Conservation (phyloP, 2,113 vertebrate genomes). For the Damaliscus lunatus region DNA sequence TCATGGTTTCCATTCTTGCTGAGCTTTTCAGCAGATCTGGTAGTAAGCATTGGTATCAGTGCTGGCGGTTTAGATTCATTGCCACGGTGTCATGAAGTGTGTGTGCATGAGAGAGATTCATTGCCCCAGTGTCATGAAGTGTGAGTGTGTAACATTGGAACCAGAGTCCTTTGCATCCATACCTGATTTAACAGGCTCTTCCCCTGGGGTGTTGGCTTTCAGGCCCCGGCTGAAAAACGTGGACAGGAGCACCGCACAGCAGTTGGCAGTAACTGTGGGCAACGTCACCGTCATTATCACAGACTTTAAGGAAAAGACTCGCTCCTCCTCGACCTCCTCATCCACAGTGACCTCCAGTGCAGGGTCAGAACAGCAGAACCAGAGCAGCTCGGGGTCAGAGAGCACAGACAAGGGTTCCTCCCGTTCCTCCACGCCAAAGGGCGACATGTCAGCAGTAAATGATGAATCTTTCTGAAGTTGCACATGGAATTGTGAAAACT, state of each 20-base stretch:
- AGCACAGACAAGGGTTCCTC: constrained; percentile 99
- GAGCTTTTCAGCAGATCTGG: not conserved
- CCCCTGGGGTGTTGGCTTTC: constrained; percentile 61
- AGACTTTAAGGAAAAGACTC: constrained; percentile 99
- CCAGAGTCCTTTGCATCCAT: not conserved
- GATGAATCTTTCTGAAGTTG: constrained; percentile 98
- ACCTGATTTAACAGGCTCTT: not conserved
- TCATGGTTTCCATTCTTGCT: not conserved
- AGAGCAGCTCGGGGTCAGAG: constrained; percentile 98
- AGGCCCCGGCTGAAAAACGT: constrained; percentile 99
- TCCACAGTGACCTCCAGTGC: constrained; percentile 98
- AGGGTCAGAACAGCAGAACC: constrained; percentile 98
- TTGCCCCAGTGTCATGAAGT: not conserved
- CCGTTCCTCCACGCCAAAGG: constrained; percentile 97
- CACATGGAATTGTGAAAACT: constrained; percentile 86
- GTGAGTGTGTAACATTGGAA: not conserved
- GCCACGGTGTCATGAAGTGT: not conserved
- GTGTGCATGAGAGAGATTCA: not conserved
- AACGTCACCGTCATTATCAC: constrained; percentile 99
- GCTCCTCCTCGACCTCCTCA: constrained; percentile 97
- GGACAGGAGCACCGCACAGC: constrained; percentile 97
- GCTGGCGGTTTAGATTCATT: not conserved
- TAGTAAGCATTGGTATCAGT: not conserved
- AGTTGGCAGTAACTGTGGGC: constrained; percentile 98
- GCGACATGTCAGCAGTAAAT: constrained; percentile 94